Percentiles rank a stretch among this genome's conserved stretches.
phyloP scores from a whole-genome alignment of 1,140 invertebrate species.

The Philaenus spumarius region DNA sequence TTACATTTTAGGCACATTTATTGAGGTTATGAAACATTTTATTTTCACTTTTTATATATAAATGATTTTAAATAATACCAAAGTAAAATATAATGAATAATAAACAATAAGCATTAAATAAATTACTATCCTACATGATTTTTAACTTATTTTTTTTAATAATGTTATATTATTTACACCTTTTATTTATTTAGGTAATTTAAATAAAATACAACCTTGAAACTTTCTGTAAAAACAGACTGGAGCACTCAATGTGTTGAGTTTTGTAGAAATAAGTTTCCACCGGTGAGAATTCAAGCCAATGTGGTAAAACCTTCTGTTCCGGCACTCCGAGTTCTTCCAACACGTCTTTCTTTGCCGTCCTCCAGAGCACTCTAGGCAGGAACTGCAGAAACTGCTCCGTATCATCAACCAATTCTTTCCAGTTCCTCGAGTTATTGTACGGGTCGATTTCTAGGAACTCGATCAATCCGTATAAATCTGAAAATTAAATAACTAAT shows the following conservation, averaged over 20 bases:
- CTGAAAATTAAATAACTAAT: no score
- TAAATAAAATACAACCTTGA: no score
- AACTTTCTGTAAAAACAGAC: conserved; percentile 31
- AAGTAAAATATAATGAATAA: no score
- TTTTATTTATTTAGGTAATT: no score
- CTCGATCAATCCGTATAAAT: conserved; percentile 61
- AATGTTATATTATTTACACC: no score
- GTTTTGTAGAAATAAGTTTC: conserved; percentile 47
- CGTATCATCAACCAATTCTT: conserved; percentile 35
- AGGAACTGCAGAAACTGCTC: conserved; percentile 42
- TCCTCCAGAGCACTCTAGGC: conserved; percentile 61
- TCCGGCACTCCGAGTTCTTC: conserved; percentile 44
- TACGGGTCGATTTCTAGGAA: conserved; percentile 60
- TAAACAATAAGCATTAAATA: no score
- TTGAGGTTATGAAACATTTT: no score
- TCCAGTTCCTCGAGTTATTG: conserved; percentile 34
- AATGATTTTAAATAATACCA: no score
- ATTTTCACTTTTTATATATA: no score
- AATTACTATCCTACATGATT: no score
- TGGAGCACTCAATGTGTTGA: conserved; percentile 39
- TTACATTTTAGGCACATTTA: no score
- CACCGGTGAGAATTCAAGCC: conserved; percentile 43
- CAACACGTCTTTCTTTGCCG: conserved; percentile 55
- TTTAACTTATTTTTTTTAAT: no score
- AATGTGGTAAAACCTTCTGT: conserved; percentile 41